A percentile compares a stretch with the other conserved stretches of the same genome.
These are phyloP conservation scores for Phoenicopterus ruber DNA, from an alignment of 2,113 vertebrate genomes.

Conservation along the genomic window DNA sequence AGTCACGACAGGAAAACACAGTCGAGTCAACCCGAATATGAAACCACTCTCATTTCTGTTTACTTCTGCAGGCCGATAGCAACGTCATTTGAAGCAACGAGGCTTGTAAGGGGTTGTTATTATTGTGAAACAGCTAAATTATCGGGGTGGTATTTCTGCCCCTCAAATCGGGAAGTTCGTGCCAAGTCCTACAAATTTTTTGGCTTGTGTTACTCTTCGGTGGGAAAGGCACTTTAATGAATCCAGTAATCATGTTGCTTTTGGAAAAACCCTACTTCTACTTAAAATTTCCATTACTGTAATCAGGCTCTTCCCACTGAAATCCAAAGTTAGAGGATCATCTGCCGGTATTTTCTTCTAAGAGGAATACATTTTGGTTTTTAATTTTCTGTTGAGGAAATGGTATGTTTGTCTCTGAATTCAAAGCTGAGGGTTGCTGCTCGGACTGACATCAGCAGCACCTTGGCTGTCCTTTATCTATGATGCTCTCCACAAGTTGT, in stretches of 20 bases:
- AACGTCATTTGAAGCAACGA: background rate
- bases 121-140: background rate
- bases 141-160: background rate
- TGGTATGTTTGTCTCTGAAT: background rate
- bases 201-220: background rate
- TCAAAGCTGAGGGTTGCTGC: background rate
- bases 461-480: background rate
- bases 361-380: background rate
- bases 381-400: background rate
- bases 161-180: background rate
- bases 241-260: background rate
- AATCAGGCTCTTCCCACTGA: background rate
- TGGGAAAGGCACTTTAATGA: background rate
- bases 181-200: background rate
- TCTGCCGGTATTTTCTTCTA: background rate
- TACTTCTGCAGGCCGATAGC: background rate
- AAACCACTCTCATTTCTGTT: background rate
- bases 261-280: background rate
- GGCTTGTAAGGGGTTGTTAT: background rate
- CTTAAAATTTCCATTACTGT: background rate
- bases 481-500: background rate
- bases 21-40: fast-evolving
- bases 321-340: background rate
- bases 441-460: background rate
- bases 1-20: background rate